A percentile compares a stretch with the other conserved stretches of the same genome.
phyloP scores from a whole-genome alignment of 2,113 vertebrate species.

The Acrocephalus kingi region DNA sequence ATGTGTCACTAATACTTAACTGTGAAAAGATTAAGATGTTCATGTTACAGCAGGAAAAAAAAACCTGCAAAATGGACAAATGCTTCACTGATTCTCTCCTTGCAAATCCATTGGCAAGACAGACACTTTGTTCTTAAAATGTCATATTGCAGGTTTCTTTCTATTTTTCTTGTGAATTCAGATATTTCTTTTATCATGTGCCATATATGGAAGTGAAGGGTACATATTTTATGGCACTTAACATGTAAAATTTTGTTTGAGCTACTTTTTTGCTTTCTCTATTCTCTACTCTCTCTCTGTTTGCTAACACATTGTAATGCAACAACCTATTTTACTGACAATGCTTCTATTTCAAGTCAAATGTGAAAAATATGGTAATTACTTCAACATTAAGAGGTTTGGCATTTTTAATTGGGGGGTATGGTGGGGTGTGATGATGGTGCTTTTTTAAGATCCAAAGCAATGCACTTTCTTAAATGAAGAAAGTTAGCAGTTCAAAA shows the following conservation, averaged over 20 bases:
- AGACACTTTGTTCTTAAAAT: neutral
- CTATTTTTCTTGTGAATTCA: neutral
- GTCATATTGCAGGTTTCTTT: neutral
- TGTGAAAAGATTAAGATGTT: slow-evolving; percentile 47
- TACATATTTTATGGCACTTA: neutral
- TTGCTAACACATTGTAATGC: neutral
- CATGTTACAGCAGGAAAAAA: neutral
- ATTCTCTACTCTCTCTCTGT: neutral
- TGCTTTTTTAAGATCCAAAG: neutral
- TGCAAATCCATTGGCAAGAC: neutral
- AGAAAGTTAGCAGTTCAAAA: neutral
- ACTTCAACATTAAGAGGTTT: neutral
- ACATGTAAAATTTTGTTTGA: neutral
- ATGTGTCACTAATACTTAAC: slow-evolving; percentile 42
- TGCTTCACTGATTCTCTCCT: neutral
- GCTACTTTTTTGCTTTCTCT: neutral
- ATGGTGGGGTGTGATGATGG: rapidly evolving
- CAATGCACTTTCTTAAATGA: neutral
- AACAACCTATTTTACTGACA: neutral
- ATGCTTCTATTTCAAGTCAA: neutral
- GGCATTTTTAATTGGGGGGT: neutral
- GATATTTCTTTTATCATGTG: neutral
- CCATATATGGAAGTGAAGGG: neutral
- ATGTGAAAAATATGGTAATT: neutral
- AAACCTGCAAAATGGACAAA: neutral